Evolutionary conservation across 1,140 invertebrate genomes (phyloP).

Genomic region (Aphelenchoides besseyi): DNA sequence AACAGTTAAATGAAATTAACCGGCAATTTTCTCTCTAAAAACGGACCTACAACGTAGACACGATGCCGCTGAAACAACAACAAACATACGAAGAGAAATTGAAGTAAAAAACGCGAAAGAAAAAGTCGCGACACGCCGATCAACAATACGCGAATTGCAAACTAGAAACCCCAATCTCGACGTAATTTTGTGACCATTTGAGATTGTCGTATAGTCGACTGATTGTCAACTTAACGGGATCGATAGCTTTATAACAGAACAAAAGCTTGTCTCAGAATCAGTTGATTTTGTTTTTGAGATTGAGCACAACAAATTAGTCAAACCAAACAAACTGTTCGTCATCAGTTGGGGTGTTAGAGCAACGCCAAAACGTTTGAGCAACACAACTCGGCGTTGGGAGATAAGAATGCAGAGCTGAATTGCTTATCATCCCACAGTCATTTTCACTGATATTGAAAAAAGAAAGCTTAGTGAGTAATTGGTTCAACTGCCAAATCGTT

Average conservation of each 20-base stretch:
- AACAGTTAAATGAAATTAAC: background rate
- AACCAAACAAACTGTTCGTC: too few relatives aligned
- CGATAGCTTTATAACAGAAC: too few relatives aligned
- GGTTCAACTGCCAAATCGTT: too few relatives aligned
- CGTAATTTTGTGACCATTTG: too few relatives aligned
- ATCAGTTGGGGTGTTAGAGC: too few relatives aligned
- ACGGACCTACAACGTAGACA: background rate
- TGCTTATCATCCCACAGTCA: background rate
- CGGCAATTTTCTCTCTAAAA: background rate
- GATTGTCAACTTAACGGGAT: background rate
- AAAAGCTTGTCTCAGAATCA: too few relatives aligned
- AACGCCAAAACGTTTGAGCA: conserved; percentile 1
- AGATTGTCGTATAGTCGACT: background rate
- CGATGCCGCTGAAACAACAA: too few relatives aligned
- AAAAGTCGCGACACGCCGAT: background rate
- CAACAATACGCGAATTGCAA: background rate
- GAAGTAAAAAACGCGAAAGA: background rate
- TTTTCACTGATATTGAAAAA: too few relatives aligned
- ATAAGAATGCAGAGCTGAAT: background rate
- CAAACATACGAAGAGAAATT: background rate
- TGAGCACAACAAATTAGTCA: too few relatives aligned
- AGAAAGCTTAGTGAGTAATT: too few relatives aligned
- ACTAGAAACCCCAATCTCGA: background rate
- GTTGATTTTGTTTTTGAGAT: too few relatives aligned
- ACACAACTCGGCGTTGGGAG: background rate